A percentile compares a stretch with the other conserved stretches of the same genome.
These are phyloP conservation scores for Polypedilum pembai DNA, from an alignment of 1,140 invertebrate species.

Conservation along the genomic window DNA sequence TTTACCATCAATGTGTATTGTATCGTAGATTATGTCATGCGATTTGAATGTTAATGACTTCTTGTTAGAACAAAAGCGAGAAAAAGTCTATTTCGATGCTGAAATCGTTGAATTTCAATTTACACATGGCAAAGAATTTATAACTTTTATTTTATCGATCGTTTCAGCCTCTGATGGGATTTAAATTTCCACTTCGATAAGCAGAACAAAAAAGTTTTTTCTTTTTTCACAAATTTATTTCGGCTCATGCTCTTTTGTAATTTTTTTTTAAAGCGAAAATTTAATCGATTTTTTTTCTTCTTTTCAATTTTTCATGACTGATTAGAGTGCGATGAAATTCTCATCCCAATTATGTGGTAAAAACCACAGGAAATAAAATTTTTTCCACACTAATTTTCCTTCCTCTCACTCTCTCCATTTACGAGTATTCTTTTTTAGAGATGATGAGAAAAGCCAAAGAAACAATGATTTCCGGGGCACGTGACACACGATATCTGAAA, in stretches of 20 bases:
- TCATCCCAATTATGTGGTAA: not conserved
- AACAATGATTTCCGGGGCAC: no score
- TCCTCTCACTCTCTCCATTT: not conserved
- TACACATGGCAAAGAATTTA: no score
- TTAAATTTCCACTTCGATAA: not conserved
- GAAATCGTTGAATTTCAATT: no score
- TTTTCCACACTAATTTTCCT: slow-evolving; percentile 1
- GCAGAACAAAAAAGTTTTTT: not conserved
- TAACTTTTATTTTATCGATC: not conserved
- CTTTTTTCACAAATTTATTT: not conserved
- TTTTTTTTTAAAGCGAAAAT: not conserved
- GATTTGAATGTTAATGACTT: not conserved
- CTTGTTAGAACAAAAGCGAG: slow-evolving; percentile 12
- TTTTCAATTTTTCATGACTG: no score
- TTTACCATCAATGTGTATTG: no score
- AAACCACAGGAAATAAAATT: not conserved
- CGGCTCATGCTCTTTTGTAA: slow-evolving; percentile 14
- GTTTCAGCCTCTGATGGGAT: not conserved
- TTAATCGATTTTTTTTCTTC: no score
- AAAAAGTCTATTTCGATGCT: not conserved
- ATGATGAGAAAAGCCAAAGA: no score
- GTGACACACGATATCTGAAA: no score
- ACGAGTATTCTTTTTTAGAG: no score
- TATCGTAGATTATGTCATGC: not conserved
- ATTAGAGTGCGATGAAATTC: not conserved